These are phyloP conservation scores for Glaucomys volans DNA, from an alignment of 2,113 vertebrate genomes.

Conservation along the genomic window DNA sequence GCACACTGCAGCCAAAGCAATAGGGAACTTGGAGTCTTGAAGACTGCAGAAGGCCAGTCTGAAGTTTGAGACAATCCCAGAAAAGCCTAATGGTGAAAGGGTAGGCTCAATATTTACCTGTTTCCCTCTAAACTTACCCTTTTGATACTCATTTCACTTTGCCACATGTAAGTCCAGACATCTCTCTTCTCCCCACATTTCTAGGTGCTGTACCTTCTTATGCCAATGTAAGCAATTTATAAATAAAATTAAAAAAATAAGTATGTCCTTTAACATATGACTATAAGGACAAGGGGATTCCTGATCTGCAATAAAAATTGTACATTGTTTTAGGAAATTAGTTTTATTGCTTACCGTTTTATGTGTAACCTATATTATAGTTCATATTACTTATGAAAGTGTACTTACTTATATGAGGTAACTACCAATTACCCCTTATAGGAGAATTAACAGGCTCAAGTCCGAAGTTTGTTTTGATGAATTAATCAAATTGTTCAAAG, in stretches of 20 bases:
- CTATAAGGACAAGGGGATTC: neutral
- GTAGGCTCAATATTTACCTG: neutral
- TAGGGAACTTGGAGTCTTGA: rapidly evolving
- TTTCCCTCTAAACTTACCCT: neutral
- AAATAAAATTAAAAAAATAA: neutral
- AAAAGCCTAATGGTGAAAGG: neutral
- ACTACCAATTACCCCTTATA: neutral
- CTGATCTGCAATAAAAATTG: neutral
- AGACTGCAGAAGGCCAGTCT: neutral
- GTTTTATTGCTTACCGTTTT: neutral
- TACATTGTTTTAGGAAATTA: neutral
- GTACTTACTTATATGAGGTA: neutral
- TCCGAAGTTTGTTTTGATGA: neutral
- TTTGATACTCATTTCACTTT: neutral
- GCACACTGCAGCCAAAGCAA: rapidly evolving
- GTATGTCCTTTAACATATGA: neutral
- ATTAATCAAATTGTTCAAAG: neutral
- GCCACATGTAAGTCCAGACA: neutral
- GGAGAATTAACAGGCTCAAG: neutral
- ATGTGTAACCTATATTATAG: neutral
- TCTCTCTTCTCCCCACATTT: neutral
- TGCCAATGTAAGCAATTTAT: neutral
- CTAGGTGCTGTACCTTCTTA: neutral
- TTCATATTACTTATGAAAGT: neutral
- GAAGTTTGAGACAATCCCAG: neutral